Conservation (phyloP, 2,113 vertebrate genomes). For the Microcebus jonahi region DNA sequence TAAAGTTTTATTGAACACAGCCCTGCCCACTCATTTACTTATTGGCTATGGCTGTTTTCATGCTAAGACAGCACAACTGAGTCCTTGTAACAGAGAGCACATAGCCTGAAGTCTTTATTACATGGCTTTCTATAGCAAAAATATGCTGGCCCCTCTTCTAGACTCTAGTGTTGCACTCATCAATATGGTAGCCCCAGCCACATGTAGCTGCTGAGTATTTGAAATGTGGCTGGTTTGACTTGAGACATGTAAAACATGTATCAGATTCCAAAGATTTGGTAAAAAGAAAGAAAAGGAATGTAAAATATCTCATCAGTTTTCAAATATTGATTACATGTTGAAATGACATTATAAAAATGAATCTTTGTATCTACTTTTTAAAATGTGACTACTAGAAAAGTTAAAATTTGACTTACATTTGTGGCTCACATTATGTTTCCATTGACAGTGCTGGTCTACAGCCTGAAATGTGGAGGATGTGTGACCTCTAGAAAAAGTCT, state of each 20-base stretch:
- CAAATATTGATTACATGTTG: background rate
- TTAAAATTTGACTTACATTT: background rate
- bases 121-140: background rate
- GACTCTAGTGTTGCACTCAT: background rate
- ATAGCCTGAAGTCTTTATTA: background rate
- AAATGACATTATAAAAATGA: conserved; percentile 9
- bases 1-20: conserved; percentile 19
- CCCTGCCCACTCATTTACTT: background rate
- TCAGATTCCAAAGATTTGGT: background rate
- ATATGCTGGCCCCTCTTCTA: background rate
- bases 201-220: background rate
- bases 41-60: background rate
- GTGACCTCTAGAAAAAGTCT: background rate
- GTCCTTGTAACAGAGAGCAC: background rate
- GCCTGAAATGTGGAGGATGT: background rate
- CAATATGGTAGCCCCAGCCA: background rate
- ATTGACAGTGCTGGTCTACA: background rate
- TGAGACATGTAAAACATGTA: background rate
- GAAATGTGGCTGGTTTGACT: background rate
- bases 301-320: background rate
- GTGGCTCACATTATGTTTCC: background rate
- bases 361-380: background rate
- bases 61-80: background rate
- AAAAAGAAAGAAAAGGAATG: background rate
- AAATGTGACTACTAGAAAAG: background rate